Percentiles rank a stretch among this genome's conserved stretches.
These are phyloP conservation scores for Hirtodrosophila histrioides DNA, from an alignment of 2,888 invertebrate species.

Conservation along the genomic window DNA sequence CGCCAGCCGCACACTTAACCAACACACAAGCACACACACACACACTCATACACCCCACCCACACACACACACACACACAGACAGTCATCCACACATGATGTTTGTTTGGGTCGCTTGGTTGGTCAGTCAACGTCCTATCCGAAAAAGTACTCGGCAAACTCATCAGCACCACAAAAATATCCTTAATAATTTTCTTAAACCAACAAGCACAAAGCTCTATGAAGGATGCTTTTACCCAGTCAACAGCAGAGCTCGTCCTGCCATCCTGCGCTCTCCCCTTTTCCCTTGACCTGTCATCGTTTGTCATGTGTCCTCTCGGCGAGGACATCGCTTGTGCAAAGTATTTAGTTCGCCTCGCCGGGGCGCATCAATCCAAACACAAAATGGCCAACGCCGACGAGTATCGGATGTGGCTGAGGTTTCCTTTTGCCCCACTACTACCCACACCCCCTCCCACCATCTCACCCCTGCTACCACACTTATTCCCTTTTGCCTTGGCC, in stretches of 20 bases:
- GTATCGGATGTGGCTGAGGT: constrained; percentile 81
- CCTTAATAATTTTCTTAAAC: constrained; percentile 83
- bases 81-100: constrained; percentile 27
- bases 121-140: constrained; percentile 44
- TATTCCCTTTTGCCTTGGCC: constrained; percentile 6
- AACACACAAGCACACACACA: constrained; percentile 34
- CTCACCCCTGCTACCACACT: background rate
- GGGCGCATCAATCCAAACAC: constrained; percentile 81
- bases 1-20: constrained; percentile 48
- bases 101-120: constrained; percentile 43
- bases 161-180: constrained; percentile 82
- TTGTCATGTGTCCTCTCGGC: constrained; percentile 67
- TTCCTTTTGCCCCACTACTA: constrained; percentile 46
- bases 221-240: constrained; percentile 75
- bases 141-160: constrained; percentile 78
- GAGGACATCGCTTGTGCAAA: constrained; percentile 69
- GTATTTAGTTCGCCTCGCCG: constrained; percentile 75
- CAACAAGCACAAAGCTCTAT: constrained; percentile 75
- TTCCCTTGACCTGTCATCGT: constrained; percentile 70
- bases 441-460: too few relatives aligned
- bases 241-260: constrained; percentile 52
- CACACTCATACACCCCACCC: constrained; percentile 6
- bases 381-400: constrained; percentile 73
- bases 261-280: background rate
- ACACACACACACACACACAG: constrained; percentile 27